Percentiles rank a stretch among this genome's conserved stretches.
phyloP scores from a whole-genome alignment of 2,888 invertebrate species.

The Phragmatobia fuliginosa region DNA sequence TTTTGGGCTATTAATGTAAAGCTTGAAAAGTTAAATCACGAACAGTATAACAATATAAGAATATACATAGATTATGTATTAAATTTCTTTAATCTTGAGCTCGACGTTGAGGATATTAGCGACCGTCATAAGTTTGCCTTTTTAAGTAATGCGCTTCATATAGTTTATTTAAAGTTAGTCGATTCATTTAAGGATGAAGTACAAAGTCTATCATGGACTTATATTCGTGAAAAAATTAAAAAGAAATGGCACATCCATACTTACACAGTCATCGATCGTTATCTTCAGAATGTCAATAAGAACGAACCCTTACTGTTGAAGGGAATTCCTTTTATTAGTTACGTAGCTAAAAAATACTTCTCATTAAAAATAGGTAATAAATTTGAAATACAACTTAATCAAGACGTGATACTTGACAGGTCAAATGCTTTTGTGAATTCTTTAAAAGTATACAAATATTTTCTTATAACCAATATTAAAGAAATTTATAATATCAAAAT shows the following conservation, averaged over 20 bases:
- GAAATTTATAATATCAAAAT: slow-evolving; percentile 35
- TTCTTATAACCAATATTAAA: slow-evolving; percentile 52
- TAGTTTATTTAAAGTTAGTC: slow-evolving; percentile 48
- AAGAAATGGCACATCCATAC: slow-evolving; percentile 46
- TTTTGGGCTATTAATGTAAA: slow-evolving; percentile 57
- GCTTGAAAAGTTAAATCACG: slow-evolving; percentile 54
- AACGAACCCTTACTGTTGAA: slow-evolving; percentile 48
- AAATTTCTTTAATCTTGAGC: slow-evolving; percentile 31
- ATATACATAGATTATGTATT: slow-evolving; percentile 50
- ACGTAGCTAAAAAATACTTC: slow-evolving; percentile 58
- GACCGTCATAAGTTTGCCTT: slow-evolving; percentile 44
- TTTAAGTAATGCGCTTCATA: slow-evolving; percentile 52
- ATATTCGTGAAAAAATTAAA: slow-evolving; percentile 48
- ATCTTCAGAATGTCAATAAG: slow-evolving; percentile 45
- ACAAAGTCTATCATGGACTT: slow-evolving; percentile 45
- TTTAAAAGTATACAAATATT: slow-evolving; percentile 47
- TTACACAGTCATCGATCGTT: slow-evolving; percentile 46
- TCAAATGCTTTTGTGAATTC: slow-evolving; percentile 48
- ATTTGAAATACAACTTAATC: slow-evolving; percentile 44
- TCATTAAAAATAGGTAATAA: slow-evolving; percentile 50
- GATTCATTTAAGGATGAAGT: slow-evolving; percentile 54
- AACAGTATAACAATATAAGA: slow-evolving; percentile 54
- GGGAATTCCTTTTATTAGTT: slow-evolving; percentile 59
- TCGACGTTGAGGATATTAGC: slow-evolving; percentile 24
- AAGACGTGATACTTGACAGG: slow-evolving; percentile 37